Evolutionary conservation across 2,888 invertebrate species (phyloP), one percentile per base, ranked within the genome.

Genomic region (Neoascia interrupta): DNA sequence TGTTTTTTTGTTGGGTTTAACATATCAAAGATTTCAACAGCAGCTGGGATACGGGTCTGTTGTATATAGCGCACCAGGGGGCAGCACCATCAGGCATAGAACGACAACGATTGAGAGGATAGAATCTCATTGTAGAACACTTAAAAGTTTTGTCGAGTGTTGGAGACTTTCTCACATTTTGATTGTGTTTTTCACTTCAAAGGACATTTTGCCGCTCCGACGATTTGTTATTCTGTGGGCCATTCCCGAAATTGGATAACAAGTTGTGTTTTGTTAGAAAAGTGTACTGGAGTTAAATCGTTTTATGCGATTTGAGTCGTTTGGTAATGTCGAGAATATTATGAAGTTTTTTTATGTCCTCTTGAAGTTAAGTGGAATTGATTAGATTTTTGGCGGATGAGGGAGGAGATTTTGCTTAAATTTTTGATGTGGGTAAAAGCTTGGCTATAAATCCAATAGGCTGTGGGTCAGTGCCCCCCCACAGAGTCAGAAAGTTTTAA

Each of bases 1-100:
- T 28, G 10, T 39, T 66, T 56, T 26, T 10, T 39, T 66, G 51
- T 63, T 53, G 23, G 63, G 64, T 73, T 79, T 73, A 79, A 72
- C 79, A 79, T 79, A 79, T 79, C 73, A 79, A 79, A 79, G 72
- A 73, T 61, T 61, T 66, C 45, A n/a, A n/a, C n/a, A n/a, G n/a
- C n/a, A n/a, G n/a, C n/a, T n/a, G n/a, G n/a, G n/a, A n/a, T n/a
- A 8, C 3, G 5, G 23, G n/a, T n/a, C n/a, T n/a, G n/a, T n/a
- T n/a, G n/a, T n/a, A n/a, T n/a, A n/a, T n/a, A n/a, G n/a, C n/a
- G n/a, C n/a, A n/a, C n/a, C n/a, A n/a, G n/a, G 60, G 23, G 11
- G 18, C 2, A 10, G 10, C 28, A 2, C 1, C 11, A 31, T 4
- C 16, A 21, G 31, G 18, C n/a, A n/a, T n/a, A 23, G 51, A 10